Percentiles rank a stretch among this genome's conserved stretches.
These are phyloP conservation scores for Podilymbus podiceps DNA, from an alignment of 2,113 vertebrate genomes.

Conservation along the genomic window DNA sequence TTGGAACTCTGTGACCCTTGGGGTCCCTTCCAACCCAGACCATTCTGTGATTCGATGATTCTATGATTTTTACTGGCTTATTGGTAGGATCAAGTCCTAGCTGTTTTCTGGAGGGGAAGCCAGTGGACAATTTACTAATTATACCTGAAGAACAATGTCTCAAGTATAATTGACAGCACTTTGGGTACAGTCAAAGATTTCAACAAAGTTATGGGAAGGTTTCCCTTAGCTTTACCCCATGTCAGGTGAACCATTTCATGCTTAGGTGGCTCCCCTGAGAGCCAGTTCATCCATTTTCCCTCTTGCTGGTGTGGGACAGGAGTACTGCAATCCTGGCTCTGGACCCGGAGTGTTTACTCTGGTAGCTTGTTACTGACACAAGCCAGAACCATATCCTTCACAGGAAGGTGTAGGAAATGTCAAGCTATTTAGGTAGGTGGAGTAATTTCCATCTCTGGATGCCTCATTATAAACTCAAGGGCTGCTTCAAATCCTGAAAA, in stretches of 20 bases:
- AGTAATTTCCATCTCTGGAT: background rate
- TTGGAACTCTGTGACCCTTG: too few species aligned
- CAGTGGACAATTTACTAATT: background rate
- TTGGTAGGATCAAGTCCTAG: background rate
- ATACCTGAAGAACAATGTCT: background rate
- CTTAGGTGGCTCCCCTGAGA: background rate
- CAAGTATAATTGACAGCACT: background rate
- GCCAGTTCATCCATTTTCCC: background rate
- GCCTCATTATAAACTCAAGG: background rate
- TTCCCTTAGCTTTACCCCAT: background rate
- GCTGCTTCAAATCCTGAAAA: background rate
- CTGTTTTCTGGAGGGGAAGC: background rate
- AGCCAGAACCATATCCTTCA: background rate
- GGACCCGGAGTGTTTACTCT: background rate
- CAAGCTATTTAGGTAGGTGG: background rate
- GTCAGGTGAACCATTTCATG: background rate
- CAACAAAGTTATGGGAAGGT: background rate
- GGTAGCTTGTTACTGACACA: background rate
- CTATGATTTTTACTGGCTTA: background rate
- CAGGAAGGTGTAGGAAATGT: background rate
- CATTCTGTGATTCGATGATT: too few species aligned
- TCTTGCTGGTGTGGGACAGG: background rate
- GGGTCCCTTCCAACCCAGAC: too few species aligned
- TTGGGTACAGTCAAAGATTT: background rate
- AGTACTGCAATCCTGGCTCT: background rate